Percentiles rank a stretch among this genome's conserved stretches.
Evolutionary conservation across 2,888 invertebrate species (phyloP).

Genomic region (Oligia latruncula): DNA sequence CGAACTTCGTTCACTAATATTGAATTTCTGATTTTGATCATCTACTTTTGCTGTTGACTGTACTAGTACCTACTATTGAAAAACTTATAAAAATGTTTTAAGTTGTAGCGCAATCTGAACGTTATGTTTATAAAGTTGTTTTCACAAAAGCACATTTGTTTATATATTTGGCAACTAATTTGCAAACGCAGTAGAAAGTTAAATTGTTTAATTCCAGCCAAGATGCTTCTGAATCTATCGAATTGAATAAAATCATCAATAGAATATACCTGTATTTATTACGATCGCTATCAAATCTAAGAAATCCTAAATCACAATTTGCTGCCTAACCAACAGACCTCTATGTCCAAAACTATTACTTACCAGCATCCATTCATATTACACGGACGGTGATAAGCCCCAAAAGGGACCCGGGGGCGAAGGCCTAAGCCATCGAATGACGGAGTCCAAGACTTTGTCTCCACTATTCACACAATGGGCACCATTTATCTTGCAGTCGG

Average conservation of each 20-base stretch:
- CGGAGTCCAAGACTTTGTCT: constrained; percentile 56
- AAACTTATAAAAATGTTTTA: too few species aligned
- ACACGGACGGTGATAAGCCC: constrained; percentile 60
- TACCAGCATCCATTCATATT: constrained; percentile 67
- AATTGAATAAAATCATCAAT: neutral
- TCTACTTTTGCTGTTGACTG: too few species aligned
- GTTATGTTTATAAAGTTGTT: too few species aligned
- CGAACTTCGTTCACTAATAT: too few species aligned
- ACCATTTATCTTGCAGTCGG: constrained; percentile 46
- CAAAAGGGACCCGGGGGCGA: constrained; percentile 56
- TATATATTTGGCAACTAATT: too few species aligned
- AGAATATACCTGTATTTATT: neutral
- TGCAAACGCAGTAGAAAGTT: too few species aligned
- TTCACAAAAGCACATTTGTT: too few species aligned
- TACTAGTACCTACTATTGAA: too few species aligned
- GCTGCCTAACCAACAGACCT: neutral
- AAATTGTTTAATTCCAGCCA: too few species aligned
- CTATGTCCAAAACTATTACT: constrained; percentile 61
- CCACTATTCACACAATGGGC: constrained; percentile 35
- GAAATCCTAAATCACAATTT: constrained; percentile 2
- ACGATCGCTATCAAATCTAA: neutral
- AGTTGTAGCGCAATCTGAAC: too few species aligned
- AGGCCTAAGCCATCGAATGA: constrained; percentile 59
- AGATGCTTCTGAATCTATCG: too few species aligned
- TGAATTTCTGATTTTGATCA: too few species aligned